Conservation (phyloP, 2,888 invertebrate species). For the Leucophora obtusa region DNA sequence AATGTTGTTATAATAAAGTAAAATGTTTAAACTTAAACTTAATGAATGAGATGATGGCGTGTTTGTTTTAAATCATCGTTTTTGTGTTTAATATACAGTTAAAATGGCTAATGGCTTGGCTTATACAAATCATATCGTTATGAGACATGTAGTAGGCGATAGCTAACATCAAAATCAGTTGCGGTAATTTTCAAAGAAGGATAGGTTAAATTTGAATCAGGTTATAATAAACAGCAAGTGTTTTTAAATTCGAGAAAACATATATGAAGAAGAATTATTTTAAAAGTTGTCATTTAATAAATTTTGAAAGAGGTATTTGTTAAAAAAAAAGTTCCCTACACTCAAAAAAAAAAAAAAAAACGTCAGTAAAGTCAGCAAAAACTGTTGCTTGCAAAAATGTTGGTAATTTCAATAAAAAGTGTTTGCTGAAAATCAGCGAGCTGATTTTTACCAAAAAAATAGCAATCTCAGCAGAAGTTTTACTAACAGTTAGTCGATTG, state of each 20-base stretch:
- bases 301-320: too few species aligned
- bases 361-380: too few species aligned
- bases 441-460: too few species aligned
- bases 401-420: too few species aligned
- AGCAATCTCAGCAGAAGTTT: too few species aligned
- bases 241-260: not conserved
- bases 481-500: too few species aligned
- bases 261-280: not conserved
- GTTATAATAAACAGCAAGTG: conserved; percentile 23
- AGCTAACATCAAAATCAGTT: conserved; percentile 9
- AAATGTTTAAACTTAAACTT: conserved; percentile 55
- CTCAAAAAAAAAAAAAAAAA: too few species aligned
- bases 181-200: conserved; percentile 37
- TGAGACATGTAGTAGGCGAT: conserved; percentile 41
- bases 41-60: conserved; percentile 63
- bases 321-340: too few species aligned
- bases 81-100: conserved; percentile 15
- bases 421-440: too few species aligned
- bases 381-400: too few species aligned
- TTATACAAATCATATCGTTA: conserved; percentile 38
- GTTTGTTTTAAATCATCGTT: conserved; percentile 59
- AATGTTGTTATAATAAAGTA: conserved; percentile 37
- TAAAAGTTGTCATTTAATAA: too few species aligned
- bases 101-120: conserved; percentile 24
- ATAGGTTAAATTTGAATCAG: conserved; percentile 22